Conservation (phyloP, 2,888 invertebrate genomes). For the Oscheius sp. region DNA sequence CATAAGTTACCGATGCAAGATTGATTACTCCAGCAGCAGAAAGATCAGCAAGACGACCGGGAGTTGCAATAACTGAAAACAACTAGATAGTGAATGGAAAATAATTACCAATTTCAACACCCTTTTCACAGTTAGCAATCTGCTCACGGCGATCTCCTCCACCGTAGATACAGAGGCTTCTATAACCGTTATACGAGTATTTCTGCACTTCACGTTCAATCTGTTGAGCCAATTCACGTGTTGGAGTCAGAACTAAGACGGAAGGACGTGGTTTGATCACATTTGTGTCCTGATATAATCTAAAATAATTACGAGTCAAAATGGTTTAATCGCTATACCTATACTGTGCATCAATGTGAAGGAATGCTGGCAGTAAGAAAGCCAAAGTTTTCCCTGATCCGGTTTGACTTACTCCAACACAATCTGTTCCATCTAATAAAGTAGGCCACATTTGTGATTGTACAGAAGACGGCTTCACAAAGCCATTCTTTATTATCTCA, state of each 20-base stretch:
- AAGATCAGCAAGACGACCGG: slow-evolving; percentile 91
- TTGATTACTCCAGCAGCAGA: slow-evolving; percentile 75
- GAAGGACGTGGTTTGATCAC: slow-evolving; percentile 78
- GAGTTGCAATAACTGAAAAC: slow-evolving; percentile 84
- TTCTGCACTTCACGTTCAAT: slow-evolving; percentile 90
- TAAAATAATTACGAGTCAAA: no score
- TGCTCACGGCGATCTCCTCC: slow-evolving; percentile 85
- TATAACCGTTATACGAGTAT: slow-evolving; percentile 85
- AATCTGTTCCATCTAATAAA: slow-evolving; percentile 79
- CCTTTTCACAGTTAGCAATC: slow-evolving; percentile 79
- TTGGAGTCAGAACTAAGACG: slow-evolving; percentile 88
- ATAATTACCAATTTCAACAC: slow-evolving; percentile 82
- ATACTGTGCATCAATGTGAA: slow-evolving; percentile 88
- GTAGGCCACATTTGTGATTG: slow-evolving; percentile 90
- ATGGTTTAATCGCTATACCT: no score
- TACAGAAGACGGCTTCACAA: slow-evolving; percentile 86
- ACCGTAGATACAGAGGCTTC: slow-evolving; percentile 86
- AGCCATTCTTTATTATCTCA: slow-evolving; percentile 84
- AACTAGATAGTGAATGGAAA: slow-evolving; percentile 62
- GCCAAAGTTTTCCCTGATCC: slow-evolving; percentile 82
- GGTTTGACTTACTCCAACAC: slow-evolving; percentile 94
- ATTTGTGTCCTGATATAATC: slow-evolving; percentile 28
- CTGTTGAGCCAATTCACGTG: slow-evolving; percentile 89
- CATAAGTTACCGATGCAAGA: slow-evolving; percentile 56
- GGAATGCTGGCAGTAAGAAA: slow-evolving; percentile 81